These are phyloP conservation scores for Aphelinus certus DNA, from an alignment of 1,140 invertebrate species.

Conservation along the genomic window DNA sequence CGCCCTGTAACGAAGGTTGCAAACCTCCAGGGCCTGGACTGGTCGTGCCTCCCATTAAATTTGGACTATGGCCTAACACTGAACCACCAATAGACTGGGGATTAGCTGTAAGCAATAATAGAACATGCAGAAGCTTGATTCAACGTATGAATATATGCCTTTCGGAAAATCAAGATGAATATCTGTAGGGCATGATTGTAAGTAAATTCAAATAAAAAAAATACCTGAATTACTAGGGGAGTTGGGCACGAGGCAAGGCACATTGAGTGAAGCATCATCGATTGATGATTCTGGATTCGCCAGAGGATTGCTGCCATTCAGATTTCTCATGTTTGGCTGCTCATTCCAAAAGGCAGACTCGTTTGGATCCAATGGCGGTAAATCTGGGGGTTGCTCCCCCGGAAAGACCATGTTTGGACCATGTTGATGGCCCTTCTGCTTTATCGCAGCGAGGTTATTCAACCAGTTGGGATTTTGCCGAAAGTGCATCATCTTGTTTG, in stretches of 20 bases:
- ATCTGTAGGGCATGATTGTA: too few relatives aligned
- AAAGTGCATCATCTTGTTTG: slow-evolving; percentile 87
- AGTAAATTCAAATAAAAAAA: slow-evolving; percentile 14
- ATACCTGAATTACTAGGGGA: slow-evolving; percentile 64
- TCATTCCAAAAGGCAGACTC: slow-evolving; percentile 64
- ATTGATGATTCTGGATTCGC: slow-evolving; percentile 63
- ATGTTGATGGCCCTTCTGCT: slow-evolving; percentile 72
- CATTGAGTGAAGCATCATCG: slow-evolving; percentile 65
- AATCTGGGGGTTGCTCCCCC: slow-evolving; percentile 61
- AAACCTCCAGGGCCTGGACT: slow-evolving; percentile 67
- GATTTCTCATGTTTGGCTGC: slow-evolving; percentile 59
- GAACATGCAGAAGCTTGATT: too few relatives aligned
- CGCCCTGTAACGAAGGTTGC: slow-evolving; percentile 75
- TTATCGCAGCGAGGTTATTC: slow-evolving; percentile 80
- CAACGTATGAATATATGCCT: too few relatives aligned
- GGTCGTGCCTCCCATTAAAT: slow-evolving; percentile 61
- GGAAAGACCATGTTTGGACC: slow-evolving; percentile 60
- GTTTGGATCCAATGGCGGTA: slow-evolving; percentile 63
- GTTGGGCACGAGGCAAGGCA: slow-evolving; percentile 66
- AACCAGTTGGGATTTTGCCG: slow-evolving; percentile 84
- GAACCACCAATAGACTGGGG: slow-evolving; percentile 58
- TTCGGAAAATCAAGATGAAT: too few relatives aligned
- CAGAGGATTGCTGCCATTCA: slow-evolving; percentile 62
- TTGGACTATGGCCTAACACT: slow-evolving; percentile 62
- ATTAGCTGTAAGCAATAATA: slow-evolving; percentile 50